Evolutionary conservation across 1,140 invertebrate genomes (phyloP), one percentile per base, ranked within the genome.

Genomic region (Plutomurus gul): DNA sequence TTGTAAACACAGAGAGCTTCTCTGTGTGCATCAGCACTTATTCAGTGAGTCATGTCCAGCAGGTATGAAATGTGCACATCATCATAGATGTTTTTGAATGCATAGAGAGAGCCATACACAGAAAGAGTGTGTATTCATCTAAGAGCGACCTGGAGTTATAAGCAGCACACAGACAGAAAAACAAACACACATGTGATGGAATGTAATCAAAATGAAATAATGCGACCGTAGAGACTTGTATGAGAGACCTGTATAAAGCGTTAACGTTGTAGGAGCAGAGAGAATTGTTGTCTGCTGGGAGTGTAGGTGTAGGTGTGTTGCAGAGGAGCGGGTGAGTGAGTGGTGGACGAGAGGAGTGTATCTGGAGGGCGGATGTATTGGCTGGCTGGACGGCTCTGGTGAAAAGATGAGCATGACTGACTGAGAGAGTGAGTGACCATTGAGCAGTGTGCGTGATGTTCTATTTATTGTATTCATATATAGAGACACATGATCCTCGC

Each of bases 381-480:
- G 27, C 56, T 65, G 56, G 25, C 13, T 65, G 56, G 36, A 16
- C 18, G 18, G 56, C 18, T 51, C n/a, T 33, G 27, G 75, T 78
- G 76, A 78, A 78, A 78, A 73, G 76, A 71, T 72, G 70, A 72
- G 76, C 76, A 78, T 78, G 76, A 78, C 40, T 78, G 76, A 49
- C 25, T 73, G 76, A 65, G 56, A 33, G 56, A 65, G 27, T 30
- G 25, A 18, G 43, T n/a, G 20, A 11, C 43, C 43, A 72, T 49
- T 78, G 76, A 70, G 40, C 47, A 56, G 27, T 37, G 60, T 77
- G 75, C 75, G 75, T 77, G 75, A 77, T 77, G 75, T 43, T 70
- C 39, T 46, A 75, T 75, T 65, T 56, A 18, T 27, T 36, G 56
- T 65, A 65, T 36, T 65, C 30, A 65, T 33, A n/a, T n/a, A 22